phyloP scores from a whole-genome alignment of 30 jellyfish, hydroid and myxozoan genomes.

The Cassiopea andromeda region DNA sequence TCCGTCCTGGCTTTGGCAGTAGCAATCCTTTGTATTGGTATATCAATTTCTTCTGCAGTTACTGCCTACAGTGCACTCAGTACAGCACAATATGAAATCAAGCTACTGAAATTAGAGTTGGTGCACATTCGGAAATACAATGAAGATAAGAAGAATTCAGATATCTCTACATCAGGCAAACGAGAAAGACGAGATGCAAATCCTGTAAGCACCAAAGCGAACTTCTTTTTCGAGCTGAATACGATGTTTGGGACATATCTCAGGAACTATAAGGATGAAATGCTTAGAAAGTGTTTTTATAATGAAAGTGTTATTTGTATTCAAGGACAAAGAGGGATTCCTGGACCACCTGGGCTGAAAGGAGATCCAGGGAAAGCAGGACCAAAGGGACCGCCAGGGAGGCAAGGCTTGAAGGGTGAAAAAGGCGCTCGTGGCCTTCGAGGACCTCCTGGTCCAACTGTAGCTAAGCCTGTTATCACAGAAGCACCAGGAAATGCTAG shows the following conservation, averaged over 20 bases:
- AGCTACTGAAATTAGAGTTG: neutral
- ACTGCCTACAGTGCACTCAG: neutral
- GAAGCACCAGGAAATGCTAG: neutral
- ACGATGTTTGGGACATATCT: slow-evolving; percentile 6
- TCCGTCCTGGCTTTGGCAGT: neutral
- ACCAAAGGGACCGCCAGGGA: slow-evolving; percentile 28
- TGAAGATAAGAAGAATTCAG: neutral
- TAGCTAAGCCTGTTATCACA: neutral
- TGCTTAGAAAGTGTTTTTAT: slow-evolving; percentile 28
- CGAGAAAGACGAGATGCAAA: slow-evolving; percentile 14
- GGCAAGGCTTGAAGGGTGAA: slow-evolving; percentile 19
- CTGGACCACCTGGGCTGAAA: slow-evolving; percentile 34
- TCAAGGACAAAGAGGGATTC: slow-evolving; percentile 42
- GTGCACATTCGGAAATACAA: neutral
- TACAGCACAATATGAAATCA: neutral
- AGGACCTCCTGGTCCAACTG: slow-evolving; percentile 52
- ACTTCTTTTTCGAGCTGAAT: neutral
- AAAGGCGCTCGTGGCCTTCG: slow-evolving; percentile 20
- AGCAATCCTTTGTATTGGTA: neutral
- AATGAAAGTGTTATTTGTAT: slow-evolving; percentile 38
- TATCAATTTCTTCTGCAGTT: slow-evolving; percentile 20
- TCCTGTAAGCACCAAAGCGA: neutral
- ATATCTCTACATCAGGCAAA: neutral
- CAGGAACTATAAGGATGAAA: slow-evolving; percentile 14
- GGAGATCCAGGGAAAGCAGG: slow-evolving; percentile 45